phyloP scores from a whole-genome alignment of 2,113 vertebrate species.

The Chauna torquata region DNA sequence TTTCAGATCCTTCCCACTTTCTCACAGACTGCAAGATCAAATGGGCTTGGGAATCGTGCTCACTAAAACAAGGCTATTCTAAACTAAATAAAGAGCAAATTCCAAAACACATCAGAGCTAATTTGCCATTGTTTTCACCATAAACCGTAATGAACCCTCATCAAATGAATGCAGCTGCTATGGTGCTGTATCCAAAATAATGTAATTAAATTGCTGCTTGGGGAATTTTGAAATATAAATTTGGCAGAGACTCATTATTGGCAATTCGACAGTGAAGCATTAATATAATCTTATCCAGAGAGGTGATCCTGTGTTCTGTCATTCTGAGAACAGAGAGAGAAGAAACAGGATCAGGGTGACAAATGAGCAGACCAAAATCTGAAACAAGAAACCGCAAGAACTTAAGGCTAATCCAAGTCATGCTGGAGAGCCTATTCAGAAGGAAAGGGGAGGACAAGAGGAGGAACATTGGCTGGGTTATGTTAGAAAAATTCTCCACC shows the following conservation, averaged over 20 bases:
- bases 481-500: neutral
- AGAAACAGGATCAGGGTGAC: constrained; percentile 53
- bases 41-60: neutral
- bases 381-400: constrained; percentile 52
- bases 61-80: neutral
- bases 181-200: constrained; percentile 63
- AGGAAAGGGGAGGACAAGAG: neutral
- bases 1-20: neutral
- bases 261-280: neutral
- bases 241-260: constrained; percentile 40
- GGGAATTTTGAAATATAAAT: constrained; percentile 63
- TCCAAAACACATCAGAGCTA: constrained; percentile 48
- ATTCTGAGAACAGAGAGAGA: constrained; percentile 32
- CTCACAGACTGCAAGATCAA: constrained; percentile 32
- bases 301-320: constrained; percentile 55
- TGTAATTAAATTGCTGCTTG: constrained; percentile 52
- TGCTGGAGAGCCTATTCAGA: neutral
- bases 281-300: constrained; percentile 49
- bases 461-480: neutral
- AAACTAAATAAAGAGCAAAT: constrained; percentile 43
- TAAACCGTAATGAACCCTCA: constrained; percentile 50
- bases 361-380: constrained; percentile 30
- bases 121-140: constrained; percentile 60
- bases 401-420: constrained; percentile 27
- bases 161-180: constrained; percentile 60